phyloP scores from a whole-genome alignment of 2,888 invertebrate species.

The Rambutsinella grinnellia region DNA sequence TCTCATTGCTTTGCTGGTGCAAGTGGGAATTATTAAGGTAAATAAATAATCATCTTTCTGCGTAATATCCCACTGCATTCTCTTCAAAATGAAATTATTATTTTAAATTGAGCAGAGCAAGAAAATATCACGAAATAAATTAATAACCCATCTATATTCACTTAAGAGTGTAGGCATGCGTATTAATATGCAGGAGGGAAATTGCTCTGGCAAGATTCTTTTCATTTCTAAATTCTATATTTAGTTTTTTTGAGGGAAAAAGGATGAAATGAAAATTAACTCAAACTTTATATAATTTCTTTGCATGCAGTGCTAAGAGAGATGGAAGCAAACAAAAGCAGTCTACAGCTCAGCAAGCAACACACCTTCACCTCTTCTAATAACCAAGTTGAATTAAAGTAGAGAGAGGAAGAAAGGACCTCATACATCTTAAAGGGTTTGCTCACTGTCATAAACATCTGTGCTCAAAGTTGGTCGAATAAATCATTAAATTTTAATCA shows the following conservation, averaged over 20 bases:
- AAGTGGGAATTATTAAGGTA: background rate
- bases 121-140: constrained; percentile 24
- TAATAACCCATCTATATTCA: constrained; percentile 15
- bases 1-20: background rate
- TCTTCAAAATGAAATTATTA: background rate
- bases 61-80: no score
- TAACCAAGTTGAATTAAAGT: background rate
- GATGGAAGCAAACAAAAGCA: background rate
- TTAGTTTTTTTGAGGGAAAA: background rate
- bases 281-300: background rate
- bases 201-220: constrained; percentile 11
- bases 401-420: constrained; percentile 1
- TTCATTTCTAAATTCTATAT: background rate
- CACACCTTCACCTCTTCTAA: background rate
- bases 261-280: background rate
- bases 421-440: constrained; percentile 38
- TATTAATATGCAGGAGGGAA: constrained; percentile 8
- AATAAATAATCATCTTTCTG: no score
- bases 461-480: constrained; percentile 42
- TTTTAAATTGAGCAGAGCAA: constrained; percentile 19
- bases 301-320: background rate
- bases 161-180: background rate
- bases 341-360: background rate
- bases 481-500: constrained; percentile 51
- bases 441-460: constrained; percentile 45